Evolutionary conservation across 1,140 invertebrate species (phyloP).

Genomic region (Camponotus vicinus): DNA sequence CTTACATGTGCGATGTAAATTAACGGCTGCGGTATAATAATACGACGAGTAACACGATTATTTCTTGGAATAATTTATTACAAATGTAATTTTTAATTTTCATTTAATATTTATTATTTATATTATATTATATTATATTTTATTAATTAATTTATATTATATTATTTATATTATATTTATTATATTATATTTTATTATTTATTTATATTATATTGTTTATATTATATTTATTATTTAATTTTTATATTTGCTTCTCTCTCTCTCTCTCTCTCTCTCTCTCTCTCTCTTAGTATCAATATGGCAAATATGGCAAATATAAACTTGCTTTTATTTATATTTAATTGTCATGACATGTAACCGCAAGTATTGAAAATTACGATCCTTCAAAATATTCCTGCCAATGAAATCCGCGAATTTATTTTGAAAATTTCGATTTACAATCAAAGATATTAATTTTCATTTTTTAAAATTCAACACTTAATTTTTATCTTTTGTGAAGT

Average conservation of each 20-base stretch:
- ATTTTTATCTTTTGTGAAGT: neutral
- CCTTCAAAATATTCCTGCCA: neutral
- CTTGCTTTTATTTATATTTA: neutral
- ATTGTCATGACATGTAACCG: neutral
- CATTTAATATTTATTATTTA: too few relatives aligned
- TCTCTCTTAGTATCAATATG: neutral
- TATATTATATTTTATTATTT: too few relatives aligned
- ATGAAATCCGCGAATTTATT: neutral
- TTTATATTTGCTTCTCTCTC: neutral
- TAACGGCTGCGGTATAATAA: neutral
- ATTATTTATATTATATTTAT: too few relatives aligned
- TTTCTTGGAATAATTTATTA: neutral
- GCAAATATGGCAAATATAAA: neutral
- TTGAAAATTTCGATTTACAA: neutral
- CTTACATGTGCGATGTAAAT: slow-evolving; percentile 2
- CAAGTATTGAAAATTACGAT: neutral
- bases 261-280: neutral
- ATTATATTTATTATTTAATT: neutral
- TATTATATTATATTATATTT: too few relatives aligned
- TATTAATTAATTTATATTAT: too few relatives aligned
- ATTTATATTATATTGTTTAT: too few relatives aligned
- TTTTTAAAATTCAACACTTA: neutral
- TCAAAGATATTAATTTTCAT: neutral
- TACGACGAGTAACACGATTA: neutral
- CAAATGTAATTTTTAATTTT: neutral